Percentiles rank a stretch among this genome's conserved stretches.
Conservation (phyloP, 2,888 invertebrate genomes). For the Laspeyria flexula region DNA sequence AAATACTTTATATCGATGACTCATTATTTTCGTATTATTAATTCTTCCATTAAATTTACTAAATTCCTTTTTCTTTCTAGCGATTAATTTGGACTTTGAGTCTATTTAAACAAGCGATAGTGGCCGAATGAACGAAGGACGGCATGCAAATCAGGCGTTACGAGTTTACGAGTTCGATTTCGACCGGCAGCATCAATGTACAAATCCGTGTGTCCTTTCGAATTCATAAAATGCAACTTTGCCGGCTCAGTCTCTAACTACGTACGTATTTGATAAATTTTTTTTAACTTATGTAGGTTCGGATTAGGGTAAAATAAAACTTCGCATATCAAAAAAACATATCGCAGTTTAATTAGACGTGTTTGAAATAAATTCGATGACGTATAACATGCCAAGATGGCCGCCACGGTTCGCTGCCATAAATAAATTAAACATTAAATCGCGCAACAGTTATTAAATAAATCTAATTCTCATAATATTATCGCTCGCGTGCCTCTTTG, state of each 20-base stretch:
- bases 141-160: no score
- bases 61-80: no score
- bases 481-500: slow-evolving; percentile 79
- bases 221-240: no score
- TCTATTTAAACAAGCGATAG: no score
- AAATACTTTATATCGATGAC: slow-evolving; percentile 80
- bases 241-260: no score
- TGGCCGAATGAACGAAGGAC: no score
- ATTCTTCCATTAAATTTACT: no score
- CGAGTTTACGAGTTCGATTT: no score
- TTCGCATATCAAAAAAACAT: slow-evolving; percentile 57
- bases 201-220: no score
- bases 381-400: slow-evolving; percentile 51
- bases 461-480: slow-evolving; percentile 64
- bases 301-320: slow-evolving; percentile 44
- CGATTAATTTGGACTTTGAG: no score
- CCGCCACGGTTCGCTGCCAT: slow-evolving; percentile 49
- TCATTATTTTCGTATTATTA: slow-evolving; percentile 17
- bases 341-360: slow-evolving; percentile 72
- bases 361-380: slow-evolving; percentile 69
- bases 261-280: neutral
- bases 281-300: neutral
- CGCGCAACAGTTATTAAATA: slow-evolving; percentile 80
- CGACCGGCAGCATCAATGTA: no score
- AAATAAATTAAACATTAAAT: slow-evolving; percentile 83